A percentile compares a stretch with the other conserved stretches of the same genome.
Conservation (phyloP, 2,113 vertebrate species). For the Rhagologus leucostigma region DNA sequence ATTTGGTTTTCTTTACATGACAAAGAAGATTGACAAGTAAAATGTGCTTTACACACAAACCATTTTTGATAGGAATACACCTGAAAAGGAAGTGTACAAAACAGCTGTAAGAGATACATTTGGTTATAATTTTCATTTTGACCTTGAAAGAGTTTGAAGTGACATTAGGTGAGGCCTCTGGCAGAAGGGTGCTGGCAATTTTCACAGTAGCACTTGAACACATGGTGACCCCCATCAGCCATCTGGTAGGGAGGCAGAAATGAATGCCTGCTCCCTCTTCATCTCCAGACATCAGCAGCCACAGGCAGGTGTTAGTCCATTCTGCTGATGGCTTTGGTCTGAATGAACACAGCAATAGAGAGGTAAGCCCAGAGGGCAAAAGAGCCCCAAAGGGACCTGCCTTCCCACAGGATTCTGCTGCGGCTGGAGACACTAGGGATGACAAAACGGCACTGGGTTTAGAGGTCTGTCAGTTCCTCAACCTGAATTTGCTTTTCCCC, state of each 20-base stretch:
- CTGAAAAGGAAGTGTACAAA: not conserved
- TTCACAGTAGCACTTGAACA: not conserved
- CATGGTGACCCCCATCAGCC: not conserved
- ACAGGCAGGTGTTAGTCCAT: fast-evolving
- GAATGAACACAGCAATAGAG: fast-evolving
- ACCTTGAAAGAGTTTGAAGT: not conserved
- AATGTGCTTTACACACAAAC: fast-evolving
- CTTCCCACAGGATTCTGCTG: not conserved
- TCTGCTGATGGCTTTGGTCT: not conserved
- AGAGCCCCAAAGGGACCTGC: not conserved
- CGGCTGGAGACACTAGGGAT: not conserved
- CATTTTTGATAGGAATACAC: not conserved
- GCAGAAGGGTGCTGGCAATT: not conserved
- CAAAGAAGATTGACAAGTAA: not conserved
- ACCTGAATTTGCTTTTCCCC: not conserved
- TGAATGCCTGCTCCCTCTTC: not conserved
- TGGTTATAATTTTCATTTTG: not conserved
- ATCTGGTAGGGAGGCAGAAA: not conserved
- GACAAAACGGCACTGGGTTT: not conserved
- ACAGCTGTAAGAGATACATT: not conserved
- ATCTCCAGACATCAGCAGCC: not conserved
- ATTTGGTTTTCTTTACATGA: not conserved
- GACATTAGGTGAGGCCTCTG: not conserved
- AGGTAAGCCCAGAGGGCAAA: not conserved
- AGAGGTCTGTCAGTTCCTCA: fast-evolving